These are phyloP conservation scores for Yoshiicerus persimilis DNA, from an alignment of 1,140 invertebrate species.

Conservation along the genomic window DNA sequence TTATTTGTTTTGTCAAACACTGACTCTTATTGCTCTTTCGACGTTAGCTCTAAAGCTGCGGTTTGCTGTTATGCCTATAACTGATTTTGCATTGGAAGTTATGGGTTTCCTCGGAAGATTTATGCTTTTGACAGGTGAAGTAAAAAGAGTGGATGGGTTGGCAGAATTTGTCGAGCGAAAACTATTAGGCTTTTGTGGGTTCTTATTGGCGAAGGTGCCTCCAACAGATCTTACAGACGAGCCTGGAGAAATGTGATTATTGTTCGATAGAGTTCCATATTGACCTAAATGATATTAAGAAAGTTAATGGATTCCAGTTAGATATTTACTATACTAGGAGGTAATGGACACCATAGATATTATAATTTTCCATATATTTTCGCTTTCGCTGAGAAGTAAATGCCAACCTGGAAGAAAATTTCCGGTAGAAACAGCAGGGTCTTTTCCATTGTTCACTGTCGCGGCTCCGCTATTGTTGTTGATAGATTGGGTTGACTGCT, in stretches of 20 bases:
- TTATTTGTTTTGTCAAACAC: neutral
- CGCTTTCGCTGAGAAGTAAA: too few relatives aligned
- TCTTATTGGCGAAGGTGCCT: neutral
- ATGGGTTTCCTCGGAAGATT: neutral
- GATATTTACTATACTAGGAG: neutral
- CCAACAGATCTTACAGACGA: neutral
- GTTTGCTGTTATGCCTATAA: neutral
- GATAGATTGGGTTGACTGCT: neutral
- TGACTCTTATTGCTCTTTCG: constrained; percentile 36
- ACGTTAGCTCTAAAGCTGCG: constrained; percentile 28
- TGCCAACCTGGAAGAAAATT: neutral
- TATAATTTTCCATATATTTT: neutral
- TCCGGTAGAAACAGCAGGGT: neutral
- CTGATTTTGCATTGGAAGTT: constrained; percentile 6
- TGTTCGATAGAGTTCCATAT: neutral
- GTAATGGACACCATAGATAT: too few relatives aligned
- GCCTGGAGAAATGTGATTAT: neutral
- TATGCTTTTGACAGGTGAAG: neutral
- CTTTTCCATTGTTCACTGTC: neutral
- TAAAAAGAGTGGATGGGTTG: neutral
- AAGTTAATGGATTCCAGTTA: neutral
- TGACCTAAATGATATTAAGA: neutral
- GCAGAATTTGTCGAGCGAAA: neutral
- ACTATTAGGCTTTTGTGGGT: neutral
- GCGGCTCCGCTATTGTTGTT: neutral